A percentile compares a stretch with the other conserved stretches of the same genome.
Evolutionary conservation across 2,113 vertebrate genomes (phyloP).

Genomic region (Phasianus colchicus): DNA sequence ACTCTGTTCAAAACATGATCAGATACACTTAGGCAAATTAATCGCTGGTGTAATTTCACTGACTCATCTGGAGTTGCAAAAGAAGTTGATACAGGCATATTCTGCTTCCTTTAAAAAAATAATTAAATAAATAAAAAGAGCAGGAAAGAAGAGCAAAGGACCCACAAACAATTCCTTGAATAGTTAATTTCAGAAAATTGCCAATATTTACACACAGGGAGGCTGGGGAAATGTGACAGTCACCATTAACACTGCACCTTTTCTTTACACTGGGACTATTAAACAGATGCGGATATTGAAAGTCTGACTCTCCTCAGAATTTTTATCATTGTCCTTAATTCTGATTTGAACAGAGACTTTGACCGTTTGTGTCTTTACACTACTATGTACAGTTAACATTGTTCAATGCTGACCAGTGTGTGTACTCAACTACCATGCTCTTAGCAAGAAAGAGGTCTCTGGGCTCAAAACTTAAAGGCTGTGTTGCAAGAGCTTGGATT

Average conservation of each 20-base stretch:
- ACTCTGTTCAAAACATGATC: neutral
- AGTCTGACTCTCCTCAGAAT: slow-evolving; percentile 40
- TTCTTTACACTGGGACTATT: slow-evolving; percentile 36
- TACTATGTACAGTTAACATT: neutral
- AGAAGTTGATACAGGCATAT: neutral
- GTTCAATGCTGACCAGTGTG: neutral
- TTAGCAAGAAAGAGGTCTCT: neutral
- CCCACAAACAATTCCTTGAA: neutral
- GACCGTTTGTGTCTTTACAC: neutral
- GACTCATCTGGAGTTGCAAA: neutral
- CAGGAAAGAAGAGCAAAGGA: neutral
- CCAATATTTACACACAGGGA: neutral
- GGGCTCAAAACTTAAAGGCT: neutral
- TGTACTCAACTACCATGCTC: neutral
- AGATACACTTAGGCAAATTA: neutral
- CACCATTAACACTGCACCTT: slow-evolving; percentile 14
- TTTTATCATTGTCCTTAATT: slow-evolving; percentile 2
- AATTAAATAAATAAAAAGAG: neutral
- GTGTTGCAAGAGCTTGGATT: neutral
- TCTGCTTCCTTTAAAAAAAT: neutral
- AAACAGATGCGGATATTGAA: slow-evolving; percentile 45
- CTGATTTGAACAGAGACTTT: neutral
- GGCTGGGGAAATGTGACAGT: neutral
- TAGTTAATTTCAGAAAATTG: neutral
- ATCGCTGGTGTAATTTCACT: neutral